Evolutionary conservation across 2,888 invertebrate species (phyloP).

Genomic region (Drosophila lacicola): DNA sequence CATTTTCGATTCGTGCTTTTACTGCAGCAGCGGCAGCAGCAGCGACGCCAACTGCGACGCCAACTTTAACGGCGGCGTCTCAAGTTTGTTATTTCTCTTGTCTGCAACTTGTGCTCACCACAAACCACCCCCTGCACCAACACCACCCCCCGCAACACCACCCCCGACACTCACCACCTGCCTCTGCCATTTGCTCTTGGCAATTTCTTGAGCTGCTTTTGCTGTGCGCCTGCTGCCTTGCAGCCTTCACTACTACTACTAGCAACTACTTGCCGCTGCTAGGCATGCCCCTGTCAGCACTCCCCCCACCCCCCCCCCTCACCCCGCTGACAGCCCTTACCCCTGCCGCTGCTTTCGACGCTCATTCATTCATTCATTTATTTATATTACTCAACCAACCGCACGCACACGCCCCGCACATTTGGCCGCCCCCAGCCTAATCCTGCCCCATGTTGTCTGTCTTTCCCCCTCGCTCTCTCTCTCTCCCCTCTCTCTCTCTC

Average conservation of each 20-base stretch:
- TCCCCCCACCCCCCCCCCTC: neutral
- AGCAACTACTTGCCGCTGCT: constrained; percentile 38
- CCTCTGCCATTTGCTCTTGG: constrained; percentile 39
- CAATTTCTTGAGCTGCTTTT: constrained; percentile 30
- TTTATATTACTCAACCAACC: constrained; percentile 72
- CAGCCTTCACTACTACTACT: constrained; percentile 72
- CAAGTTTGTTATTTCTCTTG: constrained; percentile 79
- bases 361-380: constrained; percentile 77
- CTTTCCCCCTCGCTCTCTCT: neutral
- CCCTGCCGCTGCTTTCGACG: constrained; percentile 24
- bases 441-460: constrained; percentile 32
- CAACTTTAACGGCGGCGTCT: constrained; percentile 51
- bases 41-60: constrained; percentile 14
- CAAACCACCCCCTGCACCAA: constrained; percentile 32
- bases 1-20: constrained; percentile 83
- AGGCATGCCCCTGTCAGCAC: neutral
- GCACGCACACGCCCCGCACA: constrained; percentile 60
- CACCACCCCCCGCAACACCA: neutral
- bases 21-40: constrained; percentile 54
- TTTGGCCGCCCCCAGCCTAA: constrained; percentile 12
- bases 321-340: neutral
- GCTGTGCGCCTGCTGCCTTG: constrained; percentile 62
- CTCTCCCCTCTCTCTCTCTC: neutral
- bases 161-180: constrained; percentile 37
- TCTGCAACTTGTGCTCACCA: constrained; percentile 74